These are phyloP conservation scores for Chinchilla lanigera DNA, from an alignment of 2,113 vertebrate species.

Conservation along the genomic window DNA sequence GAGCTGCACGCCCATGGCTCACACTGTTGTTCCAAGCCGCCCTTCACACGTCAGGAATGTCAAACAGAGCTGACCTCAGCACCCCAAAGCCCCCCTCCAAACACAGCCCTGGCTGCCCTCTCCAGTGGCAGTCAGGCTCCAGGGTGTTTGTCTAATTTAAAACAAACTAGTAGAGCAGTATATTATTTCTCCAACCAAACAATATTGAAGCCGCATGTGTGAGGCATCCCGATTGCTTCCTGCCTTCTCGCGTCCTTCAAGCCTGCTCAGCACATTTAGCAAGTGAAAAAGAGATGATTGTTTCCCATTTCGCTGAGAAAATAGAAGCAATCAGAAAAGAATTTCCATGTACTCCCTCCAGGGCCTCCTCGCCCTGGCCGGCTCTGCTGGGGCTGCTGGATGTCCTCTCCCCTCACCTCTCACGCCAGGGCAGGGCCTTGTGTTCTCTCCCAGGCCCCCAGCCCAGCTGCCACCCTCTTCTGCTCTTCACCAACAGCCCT, in stretches of 20 bases:
- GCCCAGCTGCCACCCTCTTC: not conserved
- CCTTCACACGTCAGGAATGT: conserved; percentile 65
- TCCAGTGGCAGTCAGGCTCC: not conserved
- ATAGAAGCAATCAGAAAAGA: conserved; percentile 12
- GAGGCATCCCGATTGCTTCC: not conserved
- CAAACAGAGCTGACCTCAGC: conserved; percentile 69
- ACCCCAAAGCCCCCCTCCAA: not conserved
- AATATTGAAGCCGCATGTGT: not conserved
- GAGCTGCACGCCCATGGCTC: not conserved
- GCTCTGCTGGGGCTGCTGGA: not conserved
- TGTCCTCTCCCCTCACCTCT: not conserved
- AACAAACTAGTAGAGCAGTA: not conserved
- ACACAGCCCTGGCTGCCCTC: not conserved
- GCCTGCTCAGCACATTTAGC: conserved; percentile 35
- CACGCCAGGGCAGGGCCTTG: not conserved
- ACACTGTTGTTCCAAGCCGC: not conserved
- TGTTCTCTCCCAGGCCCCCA: not conserved
- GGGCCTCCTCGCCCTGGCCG: not conserved
- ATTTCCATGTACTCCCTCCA: not conserved
- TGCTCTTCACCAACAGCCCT: not conserved
- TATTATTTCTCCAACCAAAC: conserved; percentile 41
- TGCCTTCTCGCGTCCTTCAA: not conserved
- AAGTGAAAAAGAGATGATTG: not conserved
- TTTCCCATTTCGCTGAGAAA: conserved; percentile 30
- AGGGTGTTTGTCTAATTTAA: conserved; percentile 37